A percentile compares a stretch with the other conserved stretches of the same genome.
Conservation (phyloP, 2,888 invertebrate genomes). For the Volucella inanis region DNA sequence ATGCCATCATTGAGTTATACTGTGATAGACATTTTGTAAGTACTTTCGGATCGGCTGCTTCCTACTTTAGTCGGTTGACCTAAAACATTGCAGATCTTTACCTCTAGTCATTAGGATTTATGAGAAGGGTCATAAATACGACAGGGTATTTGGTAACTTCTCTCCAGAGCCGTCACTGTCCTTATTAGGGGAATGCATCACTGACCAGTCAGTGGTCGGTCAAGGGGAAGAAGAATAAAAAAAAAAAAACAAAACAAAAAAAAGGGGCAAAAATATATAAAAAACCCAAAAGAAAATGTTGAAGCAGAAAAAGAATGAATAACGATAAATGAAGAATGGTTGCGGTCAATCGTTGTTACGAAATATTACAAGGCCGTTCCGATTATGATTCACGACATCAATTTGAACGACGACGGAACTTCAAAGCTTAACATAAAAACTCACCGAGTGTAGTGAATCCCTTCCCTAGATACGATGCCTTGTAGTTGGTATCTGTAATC, state of each 20-base stretch:
- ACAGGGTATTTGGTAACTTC: conserved; percentile 53
- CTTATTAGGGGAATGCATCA: conserved; percentile 33
- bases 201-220: not conserved
- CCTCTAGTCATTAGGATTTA: conserved; percentile 68
- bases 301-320: conserved; percentile 35
- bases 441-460: conserved; percentile 29
- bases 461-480: not conserved
- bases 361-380: conserved; percentile 70
- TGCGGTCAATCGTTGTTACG: conserved; percentile 66
- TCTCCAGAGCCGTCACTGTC: not conserved
- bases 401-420: conserved; percentile 12
- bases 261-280: not conserved
- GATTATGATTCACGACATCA: conserved; percentile 40
- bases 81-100: conserved; percentile 45
- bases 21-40: conserved; percentile 52
- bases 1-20: conserved; percentile 29
- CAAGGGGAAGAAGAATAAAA: not conserved
- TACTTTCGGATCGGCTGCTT: conserved; percentile 42
- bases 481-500: too few relatives aligned
- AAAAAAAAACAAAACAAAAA: conserved; percentile 3
- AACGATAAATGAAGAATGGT: conserved; percentile 64
- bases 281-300: not conserved
- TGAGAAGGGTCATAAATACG: conserved; percentile 55
- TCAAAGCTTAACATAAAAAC: conserved; percentile 25
- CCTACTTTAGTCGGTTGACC: not conserved